Conservation (phyloP, 2,888 invertebrate species). For the Hecatera dysodea region DNA sequence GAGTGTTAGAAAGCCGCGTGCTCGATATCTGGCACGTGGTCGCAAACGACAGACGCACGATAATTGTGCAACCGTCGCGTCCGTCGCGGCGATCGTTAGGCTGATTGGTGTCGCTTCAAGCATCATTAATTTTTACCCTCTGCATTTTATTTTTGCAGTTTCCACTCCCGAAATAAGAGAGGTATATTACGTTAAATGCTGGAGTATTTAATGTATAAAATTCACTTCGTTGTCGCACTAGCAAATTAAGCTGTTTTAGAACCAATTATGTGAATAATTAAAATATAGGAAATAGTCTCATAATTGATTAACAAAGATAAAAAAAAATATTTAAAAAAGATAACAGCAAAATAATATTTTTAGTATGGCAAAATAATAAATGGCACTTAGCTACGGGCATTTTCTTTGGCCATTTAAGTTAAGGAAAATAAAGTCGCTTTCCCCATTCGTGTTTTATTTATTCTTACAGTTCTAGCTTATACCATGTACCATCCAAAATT, state of each 20-base stretch:
- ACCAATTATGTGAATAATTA: neutral
- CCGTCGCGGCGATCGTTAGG: constrained; percentile 42
- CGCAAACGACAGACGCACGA: constrained; percentile 24
- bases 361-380: neutral
- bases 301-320: no score
- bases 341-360: neutral
- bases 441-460: neutral
- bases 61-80: constrained; percentile 43
- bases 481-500: neutral
- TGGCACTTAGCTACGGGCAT: neutral
- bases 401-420: neutral
- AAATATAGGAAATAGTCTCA: no score
- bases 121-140: constrained; percentile 60
- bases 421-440: constrained; percentile 14
- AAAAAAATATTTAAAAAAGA: neutral
- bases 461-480: neutral
- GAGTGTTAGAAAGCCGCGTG: constrained; percentile 17
- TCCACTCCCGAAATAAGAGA: constrained; percentile 27
- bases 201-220: constrained; percentile 36
- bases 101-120: constrained; percentile 59
- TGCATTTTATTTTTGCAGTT: constrained; percentile 58
- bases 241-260: constrained; percentile 14
- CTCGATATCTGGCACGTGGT: constrained; percentile 35
- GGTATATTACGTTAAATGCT: constrained; percentile 13
- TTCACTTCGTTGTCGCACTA: neutral